A percentile compares a stretch with the other conserved stretches of the same genome.
Conservation (phyloP, 2,113 vertebrate species). For the Thamnaconus septentrionalis region DNA sequence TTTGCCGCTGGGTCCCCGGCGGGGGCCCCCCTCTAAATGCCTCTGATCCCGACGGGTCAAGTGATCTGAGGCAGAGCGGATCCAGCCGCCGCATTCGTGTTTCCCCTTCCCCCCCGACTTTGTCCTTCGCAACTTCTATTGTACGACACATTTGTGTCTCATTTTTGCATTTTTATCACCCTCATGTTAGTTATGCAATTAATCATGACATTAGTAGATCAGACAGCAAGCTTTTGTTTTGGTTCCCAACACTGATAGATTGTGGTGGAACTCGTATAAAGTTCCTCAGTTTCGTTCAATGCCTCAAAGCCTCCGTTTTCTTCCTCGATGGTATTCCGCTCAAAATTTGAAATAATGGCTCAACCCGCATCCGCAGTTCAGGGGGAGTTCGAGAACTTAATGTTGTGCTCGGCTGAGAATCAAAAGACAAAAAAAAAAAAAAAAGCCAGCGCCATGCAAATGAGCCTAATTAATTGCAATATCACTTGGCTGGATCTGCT, state of each 20-base stretch:
- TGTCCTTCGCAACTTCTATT: too few species aligned
- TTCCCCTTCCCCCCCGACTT: too few species aligned
- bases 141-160: too few species aligned
- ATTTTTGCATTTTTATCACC: too few species aligned
- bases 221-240: too few species aligned
- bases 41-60: constrained; percentile 31
- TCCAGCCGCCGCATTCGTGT: too few species aligned
- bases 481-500: constrained; percentile 40
- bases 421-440: constrained; percentile 42
- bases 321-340: background rate
- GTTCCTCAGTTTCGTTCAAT: background rate
- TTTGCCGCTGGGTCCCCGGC: constrained; percentile 32
- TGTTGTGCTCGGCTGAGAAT: constrained; percentile 52
- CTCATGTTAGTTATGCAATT: too few species aligned
- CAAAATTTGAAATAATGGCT: background rate
- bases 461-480: constrained; percentile 60
- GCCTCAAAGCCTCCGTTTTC: background rate
- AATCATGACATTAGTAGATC: too few species aligned
- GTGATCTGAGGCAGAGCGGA: too few species aligned
- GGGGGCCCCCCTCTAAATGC: constrained; percentile 13
- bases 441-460: constrained; percentile 54
- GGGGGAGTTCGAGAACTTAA: constrained; percentile 48
- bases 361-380: constrained; percentile 18
- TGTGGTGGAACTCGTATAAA: too few species aligned
- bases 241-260: too few species aligned